A percentile compares a stretch with the other conserved stretches of the same genome.
These are phyloP conservation scores for Morus bassanus DNA, from an alignment of 2,797 vertebrate genomes.

Conservation along the genomic window DNA sequence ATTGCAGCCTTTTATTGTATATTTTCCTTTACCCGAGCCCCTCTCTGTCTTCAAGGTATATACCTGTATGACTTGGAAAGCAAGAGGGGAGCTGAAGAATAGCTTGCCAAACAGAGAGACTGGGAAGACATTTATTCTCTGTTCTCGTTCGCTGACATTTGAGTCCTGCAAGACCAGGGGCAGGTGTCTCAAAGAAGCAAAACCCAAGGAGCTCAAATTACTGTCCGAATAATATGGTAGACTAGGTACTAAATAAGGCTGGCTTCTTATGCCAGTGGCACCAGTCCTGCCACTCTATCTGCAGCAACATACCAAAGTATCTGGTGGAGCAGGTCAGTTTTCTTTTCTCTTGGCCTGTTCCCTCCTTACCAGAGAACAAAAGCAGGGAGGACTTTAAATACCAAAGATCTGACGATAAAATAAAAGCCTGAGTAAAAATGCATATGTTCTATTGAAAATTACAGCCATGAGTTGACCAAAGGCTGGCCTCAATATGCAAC, in stretches of 20 bases:
- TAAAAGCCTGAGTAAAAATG: neutral
- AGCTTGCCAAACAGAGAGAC: neutral
- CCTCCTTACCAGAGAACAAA: neutral
- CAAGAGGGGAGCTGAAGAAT: neutral
- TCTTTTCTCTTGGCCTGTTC: neutral
- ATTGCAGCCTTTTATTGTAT: neutral
- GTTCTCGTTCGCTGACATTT: neutral
- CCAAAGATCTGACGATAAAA: neutral
- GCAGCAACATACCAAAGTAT: neutral
- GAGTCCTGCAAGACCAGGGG: neutral
- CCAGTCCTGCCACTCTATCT: neutral
- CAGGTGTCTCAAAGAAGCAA: neutral
- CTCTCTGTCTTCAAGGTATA: neutral
- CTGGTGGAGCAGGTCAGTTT: neutral
- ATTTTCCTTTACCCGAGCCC: neutral
- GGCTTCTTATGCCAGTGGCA: neutral
- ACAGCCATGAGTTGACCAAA: neutral
- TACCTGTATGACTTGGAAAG: neutral
- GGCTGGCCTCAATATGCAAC: neutral
- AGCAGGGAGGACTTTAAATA: neutral
- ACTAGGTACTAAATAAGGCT: slow-evolving; percentile 12
- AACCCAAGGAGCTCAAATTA: neutral
- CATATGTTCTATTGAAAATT: neutral
- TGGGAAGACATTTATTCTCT: neutral
- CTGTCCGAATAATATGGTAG: neutral